phyloP scores from a whole-genome alignment of 2,888 invertebrate genomes.

The Phragmatobia fuliginosa region DNA sequence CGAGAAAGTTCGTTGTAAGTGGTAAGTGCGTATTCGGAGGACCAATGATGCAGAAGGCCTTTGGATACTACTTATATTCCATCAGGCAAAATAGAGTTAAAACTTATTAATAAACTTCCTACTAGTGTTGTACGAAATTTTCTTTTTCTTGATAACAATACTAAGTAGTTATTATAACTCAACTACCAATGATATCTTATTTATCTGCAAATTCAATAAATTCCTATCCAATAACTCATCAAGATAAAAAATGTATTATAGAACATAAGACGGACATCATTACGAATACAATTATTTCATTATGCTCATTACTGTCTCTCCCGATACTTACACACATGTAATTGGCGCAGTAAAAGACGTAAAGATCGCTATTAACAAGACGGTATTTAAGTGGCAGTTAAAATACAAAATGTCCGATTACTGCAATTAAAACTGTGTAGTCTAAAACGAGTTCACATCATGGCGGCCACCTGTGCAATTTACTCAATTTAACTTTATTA shows the following conservation, averaged over 20 bases:
- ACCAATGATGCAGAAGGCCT: no score
- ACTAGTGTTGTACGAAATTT: no score
- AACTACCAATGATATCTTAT: background rate
- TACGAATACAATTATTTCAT: conserved; percentile 9
- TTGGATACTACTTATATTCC: no score
- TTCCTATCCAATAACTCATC: background rate
- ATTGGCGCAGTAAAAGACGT: conserved; percentile 25
- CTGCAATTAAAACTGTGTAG: conserved; percentile 56
- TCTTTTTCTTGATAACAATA: background rate
- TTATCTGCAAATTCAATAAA: background rate
- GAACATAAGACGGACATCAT: background rate
- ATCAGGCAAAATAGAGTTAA: no score
- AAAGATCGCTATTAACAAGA: conserved; percentile 40
- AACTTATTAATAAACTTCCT: no score
- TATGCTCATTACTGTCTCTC: background rate
- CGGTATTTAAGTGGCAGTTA: conserved; percentile 58
- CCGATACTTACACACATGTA: conserved; percentile 9
- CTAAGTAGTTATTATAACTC: background rate
- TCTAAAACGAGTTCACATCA: conserved; percentile 56
- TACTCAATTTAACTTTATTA: conserved; percentile 78
- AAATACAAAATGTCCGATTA: conserved; percentile 59
- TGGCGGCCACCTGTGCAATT: conserved; percentile 72
- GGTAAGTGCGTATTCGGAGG: no score
- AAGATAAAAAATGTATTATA: background rate
- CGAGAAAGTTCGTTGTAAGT: no score